Percentiles rank a stretch among this genome's conserved stretches.
These are phyloP conservation scores for Buathra laborator DNA, from an alignment of 2,888 invertebrate genomes.

Conservation along the genomic window DNA sequence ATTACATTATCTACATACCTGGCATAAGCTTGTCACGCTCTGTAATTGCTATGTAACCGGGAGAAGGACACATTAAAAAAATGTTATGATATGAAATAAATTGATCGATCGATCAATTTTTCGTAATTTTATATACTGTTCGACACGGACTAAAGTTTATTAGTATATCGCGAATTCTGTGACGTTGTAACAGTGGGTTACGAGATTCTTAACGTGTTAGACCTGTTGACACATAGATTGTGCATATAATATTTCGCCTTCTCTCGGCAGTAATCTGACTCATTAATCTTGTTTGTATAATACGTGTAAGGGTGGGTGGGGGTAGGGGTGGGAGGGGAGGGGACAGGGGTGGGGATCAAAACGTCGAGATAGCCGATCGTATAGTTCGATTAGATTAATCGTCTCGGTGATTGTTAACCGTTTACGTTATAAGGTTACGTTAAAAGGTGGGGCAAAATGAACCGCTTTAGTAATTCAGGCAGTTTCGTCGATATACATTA, in stretches of 20 bases:
- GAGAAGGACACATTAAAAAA: not conserved
- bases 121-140: not conserved
- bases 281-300: constrained; percentile 52
- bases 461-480: too few relatives aligned
- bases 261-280: not conserved
- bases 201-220: constrained; percentile 3
- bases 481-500: too few relatives aligned
- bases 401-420: constrained; percentile 12
- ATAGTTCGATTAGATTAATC: constrained; percentile 42
- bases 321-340: not conserved
- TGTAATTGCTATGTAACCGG: constrained; percentile 1
- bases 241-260: constrained; percentile 5
- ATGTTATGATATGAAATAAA: constrained; percentile 1
- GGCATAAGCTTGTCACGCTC: not conserved
- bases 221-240: not conserved
- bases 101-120: constrained; percentile 25
- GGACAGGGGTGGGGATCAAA: not conserved
- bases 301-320: not conserved
- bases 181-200: not conserved
- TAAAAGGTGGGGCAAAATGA: not conserved
- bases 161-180: constrained; percentile 17
- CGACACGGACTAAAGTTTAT: constrained; percentile 6
- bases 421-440: not conserved
- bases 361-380: constrained; percentile 49
- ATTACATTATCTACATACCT: constrained; percentile 48